Base-by-base conservation (phyloP, 2,888 invertebrate genomes). In the Drosophila differens region DNA sequence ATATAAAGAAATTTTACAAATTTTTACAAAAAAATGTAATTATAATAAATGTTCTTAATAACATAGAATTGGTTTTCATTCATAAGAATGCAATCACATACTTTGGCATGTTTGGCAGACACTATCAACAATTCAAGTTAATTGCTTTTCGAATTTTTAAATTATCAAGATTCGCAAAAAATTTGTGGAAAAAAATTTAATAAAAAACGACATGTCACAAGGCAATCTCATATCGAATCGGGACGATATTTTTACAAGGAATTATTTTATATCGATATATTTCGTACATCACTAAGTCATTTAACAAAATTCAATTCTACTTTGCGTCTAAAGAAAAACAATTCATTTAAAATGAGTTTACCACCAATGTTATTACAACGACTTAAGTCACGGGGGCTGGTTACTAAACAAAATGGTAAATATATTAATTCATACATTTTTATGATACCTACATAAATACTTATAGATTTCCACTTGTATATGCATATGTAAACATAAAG, bases 281-380 rank as follows among this genome's bases (percentile, higher is more conserved):
- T 47, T 16, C 16, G 47, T 25, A 2, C 47, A 47, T 47, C 47
- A 47, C 47, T 47, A 47, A 9, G 10, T 16, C 16, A 3, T 47
- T 47, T 47, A 22, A 16, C 9, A 19, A 37, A 37, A 25, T 25
- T 32, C 12, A 30, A 52, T 52, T n/a, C 2, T 32, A 32, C 1
- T 54, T 54, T 0, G 35, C 0, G 22, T 5, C 22, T 7, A 22
- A 35, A 10, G 16, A 22, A 12, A 4, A 37, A 28, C 14, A 53
- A 49, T 5, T n/a, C 1, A 25, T 12, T 19, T 35, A 55, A 52
- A 39, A 85, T 85, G 84, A 85, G 86, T 16, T 70, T 85, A 4
- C 84, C 84, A n/a, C 89, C 89, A 25, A 67, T 70, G 35, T 55
- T 85, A n/a, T 62, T 85, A 28, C 70, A 85, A 25, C 74, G 90